Conservation (phyloP, 2,113 vertebrate genomes). For the Mormyrus lacerda region DNA sequence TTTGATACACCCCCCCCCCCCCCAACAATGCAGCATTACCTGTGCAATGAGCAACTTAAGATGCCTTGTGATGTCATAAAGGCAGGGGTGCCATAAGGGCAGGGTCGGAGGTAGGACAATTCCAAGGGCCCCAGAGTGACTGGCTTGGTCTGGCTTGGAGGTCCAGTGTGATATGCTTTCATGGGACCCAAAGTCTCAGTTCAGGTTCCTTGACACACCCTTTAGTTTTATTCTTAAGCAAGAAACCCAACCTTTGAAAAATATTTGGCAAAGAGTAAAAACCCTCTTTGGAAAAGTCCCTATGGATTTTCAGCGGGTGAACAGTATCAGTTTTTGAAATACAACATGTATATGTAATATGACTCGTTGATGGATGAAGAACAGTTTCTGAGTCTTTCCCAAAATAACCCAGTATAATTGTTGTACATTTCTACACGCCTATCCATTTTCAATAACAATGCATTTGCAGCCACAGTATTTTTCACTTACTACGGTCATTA, state of each 20-base stretch:
- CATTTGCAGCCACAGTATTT: neutral
- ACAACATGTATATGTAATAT: neutral
- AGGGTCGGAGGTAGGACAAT: neutral
- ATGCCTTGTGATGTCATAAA: neutral
- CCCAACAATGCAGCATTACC: neutral
- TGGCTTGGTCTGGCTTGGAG: neutral
- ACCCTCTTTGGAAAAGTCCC: neutral
- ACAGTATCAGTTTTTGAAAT: neutral
- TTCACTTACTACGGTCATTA: neutral
- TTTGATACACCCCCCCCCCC: neutral
- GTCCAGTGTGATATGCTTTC: neutral
- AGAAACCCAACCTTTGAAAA: neutral
- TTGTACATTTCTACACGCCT: neutral
- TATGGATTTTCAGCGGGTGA: neutral
- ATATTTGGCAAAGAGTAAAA: neutral
- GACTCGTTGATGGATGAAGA: neutral
- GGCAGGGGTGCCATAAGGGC: neutral
- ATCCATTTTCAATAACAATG: neutral
- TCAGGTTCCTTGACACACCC: neutral
- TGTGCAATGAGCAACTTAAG: neutral
- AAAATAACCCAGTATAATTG: neutral
- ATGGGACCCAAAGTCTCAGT: neutral
- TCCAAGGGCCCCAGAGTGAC: neutral
- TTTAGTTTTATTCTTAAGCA: neutral
- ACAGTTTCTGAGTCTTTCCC: neutral